phyloP scores from a whole-genome alignment of 1,140 invertebrate genomes.

The Drosophila lowei region DNA sequence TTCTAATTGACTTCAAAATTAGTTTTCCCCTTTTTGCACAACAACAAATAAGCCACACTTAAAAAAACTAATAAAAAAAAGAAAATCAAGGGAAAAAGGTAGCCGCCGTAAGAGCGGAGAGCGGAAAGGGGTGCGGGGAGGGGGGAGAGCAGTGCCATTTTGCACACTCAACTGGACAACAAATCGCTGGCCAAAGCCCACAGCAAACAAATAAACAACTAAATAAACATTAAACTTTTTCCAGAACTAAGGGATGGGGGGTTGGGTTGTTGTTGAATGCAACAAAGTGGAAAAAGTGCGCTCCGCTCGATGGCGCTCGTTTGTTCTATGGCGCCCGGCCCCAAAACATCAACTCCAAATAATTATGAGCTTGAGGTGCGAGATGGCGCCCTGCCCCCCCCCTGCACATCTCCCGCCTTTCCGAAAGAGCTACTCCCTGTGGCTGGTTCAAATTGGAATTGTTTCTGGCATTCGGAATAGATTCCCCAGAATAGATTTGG shows the following conservation, averaged over 20 bases:
- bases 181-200: conserved; percentile 50
- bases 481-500: no score
- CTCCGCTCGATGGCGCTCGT: conserved; percentile 46
- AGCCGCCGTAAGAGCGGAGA: no score
- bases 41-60: conserved; percentile 29
- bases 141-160: conserved; percentile 5
- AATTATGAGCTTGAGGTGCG: conserved; percentile 71
- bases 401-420: not conserved
- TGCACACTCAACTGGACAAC: conserved; percentile 61
- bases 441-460: conserved; percentile 52
- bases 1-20: conserved; percentile 77
- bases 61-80: conserved; percentile 20
- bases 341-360: conserved; percentile 54
- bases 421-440: conserved; percentile 3
- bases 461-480: conserved; percentile 20
- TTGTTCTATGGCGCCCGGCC: conserved; percentile 36
- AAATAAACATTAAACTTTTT: conserved; percentile 67
- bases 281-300: conserved; percentile 57
- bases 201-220: conserved; percentile 57
- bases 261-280: conserved; percentile 15
- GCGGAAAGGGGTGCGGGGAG: no score
- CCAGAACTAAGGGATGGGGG: conserved; percentile 17
- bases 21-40: conserved; percentile 57
- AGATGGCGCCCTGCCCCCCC: conserved; percentile 2
- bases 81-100: conserved; percentile 26